Evolutionary conservation across 2,888 invertebrate species (phyloP).

Genomic region (Drosophila rellima): DNA sequence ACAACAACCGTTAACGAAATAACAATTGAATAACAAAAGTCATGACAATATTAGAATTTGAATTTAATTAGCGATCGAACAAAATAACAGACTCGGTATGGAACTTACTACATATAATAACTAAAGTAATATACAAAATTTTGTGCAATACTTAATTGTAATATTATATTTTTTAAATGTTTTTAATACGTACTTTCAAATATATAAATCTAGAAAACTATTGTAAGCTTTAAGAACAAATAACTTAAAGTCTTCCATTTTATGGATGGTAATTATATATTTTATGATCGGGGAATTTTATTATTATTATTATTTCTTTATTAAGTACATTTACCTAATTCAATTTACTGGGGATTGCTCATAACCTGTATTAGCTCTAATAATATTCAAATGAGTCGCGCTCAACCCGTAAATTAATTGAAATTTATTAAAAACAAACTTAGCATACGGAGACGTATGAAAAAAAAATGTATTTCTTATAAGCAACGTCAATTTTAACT

Average conservation of each 20-base stretch:
- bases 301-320: not conserved
- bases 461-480: not conserved
- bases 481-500: not conserved
- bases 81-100: not conserved
- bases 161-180: too few relatives aligned
- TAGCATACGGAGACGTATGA: not conserved
- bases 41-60: not conserved
- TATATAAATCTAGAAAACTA: too few relatives aligned
- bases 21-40: slow-evolving; percentile 6
- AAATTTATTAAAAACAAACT: not conserved
- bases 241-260: not conserved
- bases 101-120: not conserved
- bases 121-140: not conserved
- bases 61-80: not conserved
- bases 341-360: not conserved
- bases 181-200: too few relatives aligned
- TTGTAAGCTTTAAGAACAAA: not conserved
- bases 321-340: too few relatives aligned
- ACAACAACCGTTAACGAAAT: slow-evolving; percentile 9
- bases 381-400: not conserved
- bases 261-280: not conserved
- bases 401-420: not conserved
- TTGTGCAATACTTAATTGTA: too few relatives aligned
- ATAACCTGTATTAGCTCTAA: not conserved
- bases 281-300: not conserved